These are phyloP conservation scores for Nothocercus nigrocapillus DNA, from an alignment of 2,113 vertebrate species.

Conservation along the genomic window DNA sequence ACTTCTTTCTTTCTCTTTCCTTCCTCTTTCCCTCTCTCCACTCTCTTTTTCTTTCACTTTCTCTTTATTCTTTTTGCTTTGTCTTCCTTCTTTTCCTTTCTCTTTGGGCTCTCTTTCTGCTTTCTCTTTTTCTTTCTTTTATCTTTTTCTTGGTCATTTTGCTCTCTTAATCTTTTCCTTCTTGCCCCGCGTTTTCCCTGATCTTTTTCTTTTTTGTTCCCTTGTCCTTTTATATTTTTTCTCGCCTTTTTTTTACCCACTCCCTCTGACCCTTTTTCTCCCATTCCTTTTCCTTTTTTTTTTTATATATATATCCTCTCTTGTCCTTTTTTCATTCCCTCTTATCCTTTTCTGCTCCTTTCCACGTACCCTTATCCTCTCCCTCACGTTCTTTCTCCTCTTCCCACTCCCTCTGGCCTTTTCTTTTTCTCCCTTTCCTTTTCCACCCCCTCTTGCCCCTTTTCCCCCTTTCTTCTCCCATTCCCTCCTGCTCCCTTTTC, in stretches of 20 bases:
- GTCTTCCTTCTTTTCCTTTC: neutral
- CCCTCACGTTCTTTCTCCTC: neutral
- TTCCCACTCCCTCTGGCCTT: neutral
- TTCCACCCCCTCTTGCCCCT: neutral
- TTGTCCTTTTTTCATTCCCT: neutral
- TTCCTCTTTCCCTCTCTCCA: neutral
- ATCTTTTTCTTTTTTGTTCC: neutral
- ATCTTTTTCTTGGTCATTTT: neutral
- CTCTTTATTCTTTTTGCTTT: neutral
- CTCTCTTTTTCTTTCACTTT: neutral
- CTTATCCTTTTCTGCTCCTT: no score
- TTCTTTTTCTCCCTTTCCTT: neutral
- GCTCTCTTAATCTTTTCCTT: neutral
- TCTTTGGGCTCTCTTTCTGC: neutral
- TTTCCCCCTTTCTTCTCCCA: neutral
- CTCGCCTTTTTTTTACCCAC: constrained; percentile 1
- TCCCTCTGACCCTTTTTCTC: neutral
- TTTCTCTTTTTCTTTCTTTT: neutral
- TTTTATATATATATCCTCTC: no score
- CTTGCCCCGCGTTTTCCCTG: neutral
- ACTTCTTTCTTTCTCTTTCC: neutral
- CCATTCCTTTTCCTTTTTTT: no score
- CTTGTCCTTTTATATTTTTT: constrained; percentile 78
- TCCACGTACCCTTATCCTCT: no score
- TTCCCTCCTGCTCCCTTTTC: neutral